Percentiles rank a stretch among this genome's conserved stretches.
Evolutionary conservation across 2,888 invertebrate genomes (phyloP).

Genomic region (Isoperla grammatica): DNA sequence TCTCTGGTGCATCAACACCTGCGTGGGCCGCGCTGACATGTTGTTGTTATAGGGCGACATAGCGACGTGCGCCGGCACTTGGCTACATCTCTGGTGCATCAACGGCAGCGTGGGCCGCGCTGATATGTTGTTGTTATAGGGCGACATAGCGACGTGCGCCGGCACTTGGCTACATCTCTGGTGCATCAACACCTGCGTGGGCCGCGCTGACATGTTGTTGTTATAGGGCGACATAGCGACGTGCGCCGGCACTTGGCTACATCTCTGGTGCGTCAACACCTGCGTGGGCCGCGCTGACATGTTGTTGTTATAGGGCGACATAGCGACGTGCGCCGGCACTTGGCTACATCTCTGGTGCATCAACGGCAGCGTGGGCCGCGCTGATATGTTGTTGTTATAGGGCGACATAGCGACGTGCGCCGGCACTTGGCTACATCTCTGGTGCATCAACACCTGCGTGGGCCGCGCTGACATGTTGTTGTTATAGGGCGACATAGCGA

Average conservation of each 20-base stretch:
- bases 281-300: slow-evolving; percentile 78
- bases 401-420: no score
- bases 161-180: no score
- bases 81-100: slow-evolving; percentile 61
- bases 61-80: no score
- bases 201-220: slow-evolving; percentile 73
- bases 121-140: slow-evolving; percentile 82
- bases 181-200: slow-evolving; percentile 85
- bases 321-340: no score
- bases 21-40: slow-evolving; percentile 77
- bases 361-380: slow-evolving; percentile 83
- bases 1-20: slow-evolving; percentile 77
- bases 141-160: no score
- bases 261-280: slow-evolving; percentile 76
- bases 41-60: no score
- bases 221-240: no score
- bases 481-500: no score
- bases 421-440: no score
- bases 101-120: slow-evolving; percentile 86
- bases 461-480: slow-evolving; percentile 78
- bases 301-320: no score
- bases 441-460: slow-evolving; percentile 81
- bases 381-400: slow-evolving; percentile 83
- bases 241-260: no score
- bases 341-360: no score